Percentiles rank a stretch among this genome's conserved stretches.
phyloP scores from a whole-genome alignment of 1,140 invertebrate genomes.

The Agrypnia vestita region DNA sequence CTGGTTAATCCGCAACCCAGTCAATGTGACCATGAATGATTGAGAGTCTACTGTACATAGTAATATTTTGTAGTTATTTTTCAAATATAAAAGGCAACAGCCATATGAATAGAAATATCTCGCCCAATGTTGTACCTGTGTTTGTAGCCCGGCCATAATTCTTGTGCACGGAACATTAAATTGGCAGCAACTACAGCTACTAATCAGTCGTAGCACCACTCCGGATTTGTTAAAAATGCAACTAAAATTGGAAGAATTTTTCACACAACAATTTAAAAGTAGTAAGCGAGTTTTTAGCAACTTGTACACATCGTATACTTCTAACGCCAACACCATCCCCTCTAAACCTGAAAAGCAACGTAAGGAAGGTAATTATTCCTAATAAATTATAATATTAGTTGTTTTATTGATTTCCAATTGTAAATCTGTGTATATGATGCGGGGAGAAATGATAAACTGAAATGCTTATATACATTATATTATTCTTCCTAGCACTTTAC shows the following conservation, averaged over 20 bases:
- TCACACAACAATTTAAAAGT: slow-evolving; percentile 95
- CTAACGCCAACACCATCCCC: slow-evolving; percentile 46
- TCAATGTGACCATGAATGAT: no score
- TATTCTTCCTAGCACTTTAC: no score
- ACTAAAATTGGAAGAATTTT: slow-evolving; percentile 97
- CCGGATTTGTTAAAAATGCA: slow-evolving; percentile 97
- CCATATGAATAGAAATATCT: no score
- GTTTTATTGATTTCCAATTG: no score
- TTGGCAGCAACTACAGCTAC: slow-evolving; percentile 96
- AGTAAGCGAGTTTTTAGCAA: slow-evolving; percentile 92
- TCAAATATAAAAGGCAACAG: no score
- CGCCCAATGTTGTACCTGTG: background rate
- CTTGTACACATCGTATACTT: slow-evolving; percentile 73
- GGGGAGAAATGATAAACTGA: no score
- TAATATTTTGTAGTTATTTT: slow-evolving; percentile 49
- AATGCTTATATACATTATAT: no score
- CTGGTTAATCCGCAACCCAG: no score
- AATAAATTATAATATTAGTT: background rate
- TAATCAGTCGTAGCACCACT: slow-evolving; percentile 97
- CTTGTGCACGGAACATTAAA: slow-evolving; percentile 93
- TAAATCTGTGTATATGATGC: no score
- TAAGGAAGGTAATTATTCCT: slow-evolving; percentile 58
- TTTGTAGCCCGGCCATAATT: slow-evolving; percentile 87
- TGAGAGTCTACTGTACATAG: no score
- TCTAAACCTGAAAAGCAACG: slow-evolving; percentile 66